Base-by-base conservation (phyloP, 1,140 invertebrate species). In the Sinella curviseta region DNA sequence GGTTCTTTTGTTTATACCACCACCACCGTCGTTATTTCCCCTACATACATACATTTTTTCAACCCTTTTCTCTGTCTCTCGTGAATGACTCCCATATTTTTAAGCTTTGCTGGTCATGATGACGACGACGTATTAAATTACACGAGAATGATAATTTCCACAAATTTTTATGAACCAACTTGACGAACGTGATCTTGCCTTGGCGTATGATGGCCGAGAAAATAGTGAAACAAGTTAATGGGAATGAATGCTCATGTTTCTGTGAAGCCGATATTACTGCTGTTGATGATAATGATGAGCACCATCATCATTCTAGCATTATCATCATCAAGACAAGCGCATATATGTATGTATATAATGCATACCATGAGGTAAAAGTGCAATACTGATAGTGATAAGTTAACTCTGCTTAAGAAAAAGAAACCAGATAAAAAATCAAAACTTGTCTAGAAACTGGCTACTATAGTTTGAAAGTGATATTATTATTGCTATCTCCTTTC, bases 401-500 rank as follows among this genome's bases (percentile, higher is more conserved):
- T 12, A 48, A 48, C n/a, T n/a, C n/a, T n/a, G n/a, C n/a, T n/a
- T n/a, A n/a, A n/a, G n/a, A n/a, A n/a, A n/a, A n/a, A n/a, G n/a
- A n/a, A n/a, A n/a, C n/a, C n/a, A n/a, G n/a, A n/a, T n/a, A n/a
- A n/a, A n/a, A n/a, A n/a, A n/a, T n/a, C n/a, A n/a, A n/a, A n/a
- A n/a, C n/a, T n/a, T n/a, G n/a, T n/a, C n/a, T n/a, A n/a, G n/a
- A n/a, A n/a, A n/a, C n/a, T n/a, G n/a, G n/a, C n/a, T n/a, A n/a
- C n/a, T n/a, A n/a, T n/a, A n/a, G n/a, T 60, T 60, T 60, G 55
- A 60, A 60, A 60, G 55, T 60, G 55, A 60, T 60, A 60, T 60
- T 60, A 24, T 60, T 60, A n/a, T n/a, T n/a, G n/a, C n/a, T n/a
- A n/a, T n/a, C n/a, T n/a, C 14, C 55, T 17, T 4, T 14, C 12